Base-by-base conservation (phyloP, 2,888 invertebrate species). In the Cetonia aurata region DNA sequence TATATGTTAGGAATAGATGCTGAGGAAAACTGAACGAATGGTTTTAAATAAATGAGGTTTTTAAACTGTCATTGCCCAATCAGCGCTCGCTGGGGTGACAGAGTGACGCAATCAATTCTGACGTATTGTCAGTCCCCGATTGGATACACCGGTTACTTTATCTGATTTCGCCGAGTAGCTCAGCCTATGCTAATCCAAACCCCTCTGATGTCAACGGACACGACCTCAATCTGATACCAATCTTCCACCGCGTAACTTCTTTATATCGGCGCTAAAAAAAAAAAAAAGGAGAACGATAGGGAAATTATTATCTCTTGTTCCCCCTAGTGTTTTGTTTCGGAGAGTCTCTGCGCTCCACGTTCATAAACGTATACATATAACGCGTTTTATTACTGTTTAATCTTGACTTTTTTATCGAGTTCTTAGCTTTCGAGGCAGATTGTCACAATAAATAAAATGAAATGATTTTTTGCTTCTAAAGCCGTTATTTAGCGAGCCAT, bases 41-140 rank as follows among this genome's bases (percentile, higher is more conserved):
- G 41, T 19, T 55, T 52, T 33, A 59, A 70, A 70, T 25, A 25
- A 25, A 70, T 41, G 55, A 66, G 67, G 46, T 66, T 65, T 70
- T 70, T 70, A 67, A 70, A 67, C 70, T 70, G 70, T 70, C 69
- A 69, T 73, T 75, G 71, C 74, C 74, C 73, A 70, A 73, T 72
- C 73, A 70, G 72, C 67, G 71, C 70, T 70, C 65, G 71, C 71
- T 60, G 72, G 73, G 71, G 25, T 77, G 77, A 77, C 74, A 74
- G 71, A 76, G 73, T 67, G 74, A 73, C 71, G 74, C 76, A 75
- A 77, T 77, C 76, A 76, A 75, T 75, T 76, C 75, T 76, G 76
- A 76, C 77, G 73, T 73, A 77, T 75, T 74, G 77, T 74, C 76
- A 73, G 72, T 74, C 72, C 73, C 72, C 74, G 73, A 74, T 73